phyloP scores from a whole-genome alignment of 2,888 invertebrate genomes.

The Heliothis peltigera region DNA sequence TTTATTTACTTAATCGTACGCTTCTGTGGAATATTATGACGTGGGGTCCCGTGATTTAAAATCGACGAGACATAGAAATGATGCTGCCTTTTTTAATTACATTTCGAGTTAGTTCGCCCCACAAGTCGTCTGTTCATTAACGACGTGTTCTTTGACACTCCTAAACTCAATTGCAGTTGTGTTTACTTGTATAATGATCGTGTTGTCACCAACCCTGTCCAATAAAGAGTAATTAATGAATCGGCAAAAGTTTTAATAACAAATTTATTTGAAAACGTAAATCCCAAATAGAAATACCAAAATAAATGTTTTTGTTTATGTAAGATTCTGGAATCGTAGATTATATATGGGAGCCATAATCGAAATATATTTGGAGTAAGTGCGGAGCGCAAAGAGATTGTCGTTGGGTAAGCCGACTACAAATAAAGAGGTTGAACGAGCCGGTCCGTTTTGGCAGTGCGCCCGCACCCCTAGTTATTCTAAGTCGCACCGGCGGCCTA shows the following conservation, averaged over 20 bases:
- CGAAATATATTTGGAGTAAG: conserved; percentile 70
- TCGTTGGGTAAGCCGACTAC: conserved; percentile 76
- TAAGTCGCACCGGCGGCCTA: conserved; percentile 62
- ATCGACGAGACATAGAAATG: conserved; percentile 42
- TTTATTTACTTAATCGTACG: conserved; percentile 83
- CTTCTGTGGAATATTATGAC: conserved; percentile 73
- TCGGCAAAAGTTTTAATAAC: too few relatives aligned
- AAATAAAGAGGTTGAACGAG: conserved; percentile 76
- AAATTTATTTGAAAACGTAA: not conserved
- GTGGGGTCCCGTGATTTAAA: conserved; percentile 67
- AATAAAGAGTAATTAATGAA: conserved; percentile 1
- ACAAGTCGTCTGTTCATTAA: conserved; percentile 18
- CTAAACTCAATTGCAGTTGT: not conserved
- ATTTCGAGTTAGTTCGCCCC: conserved; percentile 8
- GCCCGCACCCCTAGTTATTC: conserved; percentile 72
- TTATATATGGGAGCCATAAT: conserved; percentile 50
- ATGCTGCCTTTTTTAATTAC: conserved; percentile 29
- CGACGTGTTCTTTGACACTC: conserved; percentile 1
- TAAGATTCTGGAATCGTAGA: conserved; percentile 15
- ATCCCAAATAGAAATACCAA: not conserved
- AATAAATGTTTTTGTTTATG: conserved; percentile 3
- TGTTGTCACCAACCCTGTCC: not conserved
- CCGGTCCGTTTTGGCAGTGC: conserved; percentile 77
- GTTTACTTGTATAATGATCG: not conserved
- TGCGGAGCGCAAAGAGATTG: conserved; percentile 70